Evolutionary conservation across 1,140 invertebrate genomes (phyloP), one percentile per base, ranked within the genome.

Genomic region (Ladona fulva): DNA sequence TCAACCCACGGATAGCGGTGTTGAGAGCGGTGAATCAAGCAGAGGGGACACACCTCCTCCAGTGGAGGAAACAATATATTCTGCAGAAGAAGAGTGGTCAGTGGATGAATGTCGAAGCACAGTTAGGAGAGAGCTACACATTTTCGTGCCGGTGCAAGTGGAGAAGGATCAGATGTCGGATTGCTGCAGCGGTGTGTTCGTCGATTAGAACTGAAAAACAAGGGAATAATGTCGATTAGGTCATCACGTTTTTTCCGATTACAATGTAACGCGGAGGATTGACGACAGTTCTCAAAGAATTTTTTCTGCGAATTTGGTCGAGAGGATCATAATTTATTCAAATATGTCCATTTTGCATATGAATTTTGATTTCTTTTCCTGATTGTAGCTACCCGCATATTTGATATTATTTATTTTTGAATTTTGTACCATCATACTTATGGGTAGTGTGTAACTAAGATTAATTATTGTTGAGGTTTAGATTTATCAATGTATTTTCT

Each of bases 71-170:
- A 8, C n/a, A n/a, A n/a, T 1, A 1, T 37, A 37, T 16, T 66
- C 52, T 12, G 16, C 14, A 22, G 52, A 22, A 22, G 52, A 66
- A 16, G 52, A 66, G 52, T 66, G 52, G 52, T 22, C 52, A 12
- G 3, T 16, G n/a, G 16, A 22, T 3, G 52, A 66, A 16, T 66
- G 16, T 66, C 1, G 12, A 22, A 66, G 52, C n/a, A 25, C n/a
- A 7, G 37, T 24, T 25, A 75, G 83, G 74, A 81, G 82, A 0
- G 89, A 92, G 81, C 84, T 92, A 16, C 90, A 92, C 80, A 90
- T 92, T 75, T 91, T 91, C 80, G 89, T 92, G 86, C 91, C 91
- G 6, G 24, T 77, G 7, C 6, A 77, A 22, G 7, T n/a, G 19
- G 22, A 42, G 5, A 66, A 66, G 52, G 52, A 66, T 12, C 16